Evolutionary conservation across 2,888 invertebrate genomes (phyloP), one percentile per base, ranked within the genome.

Genomic region (Polylopha cassiicola): DNA sequence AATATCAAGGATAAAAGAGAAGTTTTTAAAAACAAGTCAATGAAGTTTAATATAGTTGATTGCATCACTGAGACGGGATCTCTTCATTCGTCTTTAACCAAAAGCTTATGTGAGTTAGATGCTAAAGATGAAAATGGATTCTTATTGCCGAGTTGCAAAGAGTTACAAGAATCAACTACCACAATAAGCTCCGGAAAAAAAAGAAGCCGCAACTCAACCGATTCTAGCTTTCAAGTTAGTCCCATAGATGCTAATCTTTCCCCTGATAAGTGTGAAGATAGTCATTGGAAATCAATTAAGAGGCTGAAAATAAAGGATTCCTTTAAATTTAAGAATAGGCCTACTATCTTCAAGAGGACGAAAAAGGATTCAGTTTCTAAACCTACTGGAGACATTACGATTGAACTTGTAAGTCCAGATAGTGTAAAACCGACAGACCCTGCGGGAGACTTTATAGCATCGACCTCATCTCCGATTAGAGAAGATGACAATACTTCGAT

Each of bases 201-300:
- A 55, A 69, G 86, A 46, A 81, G 79, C 54, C 73, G 86, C 28
- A 85, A 84, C 53, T 86, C 86, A 1, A 85, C 84, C 1, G 86
- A 86, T 43, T 82, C 85, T 0, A 84, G 71, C 58, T 81, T 85
- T 55, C 76, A 77, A 63, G 73, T 84, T 6, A 80, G 76, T 49
- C 51, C 64, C n/a, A 58, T 78, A 14, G 78, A 80, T 47, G 69
- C 70, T 4, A 75, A 77, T 52, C 55, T 69, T 18, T 82, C 80
- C 3, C 79, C 80, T 2, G 84, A 84, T 43, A 85, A 85, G 60
- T 68, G 75, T 18, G 86, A 85, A 53, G 85, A 86, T 16, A 80
- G 78, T 36, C 71, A 82, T 50, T 86, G 86, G 86, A 86, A 85
- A 53, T 84, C 86, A 1, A 86, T 86, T 14, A 86, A 86, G 59